These are phyloP conservation scores for Epinotia demarniana DNA, from an alignment of 2,888 invertebrate genomes.

Conservation along the genomic window DNA sequence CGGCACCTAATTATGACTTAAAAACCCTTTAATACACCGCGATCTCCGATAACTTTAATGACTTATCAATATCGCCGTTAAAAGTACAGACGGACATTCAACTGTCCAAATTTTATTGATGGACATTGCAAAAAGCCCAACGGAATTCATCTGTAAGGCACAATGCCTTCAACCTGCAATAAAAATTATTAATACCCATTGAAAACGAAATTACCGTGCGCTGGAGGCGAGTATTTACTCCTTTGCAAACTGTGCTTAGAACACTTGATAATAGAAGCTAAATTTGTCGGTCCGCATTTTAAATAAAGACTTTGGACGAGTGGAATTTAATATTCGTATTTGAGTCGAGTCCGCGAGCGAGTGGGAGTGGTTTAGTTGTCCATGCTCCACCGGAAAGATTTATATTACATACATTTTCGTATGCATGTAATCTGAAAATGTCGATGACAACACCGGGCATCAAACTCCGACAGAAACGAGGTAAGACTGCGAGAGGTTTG, in stretches of 20 bases:
- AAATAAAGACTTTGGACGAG: constrained; percentile 78
- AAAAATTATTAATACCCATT: constrained; percentile 82
- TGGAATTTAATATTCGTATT: constrained; percentile 84
- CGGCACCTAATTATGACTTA: constrained; percentile 62
- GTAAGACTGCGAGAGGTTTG: background rate
- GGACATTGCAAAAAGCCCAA: constrained; percentile 70
- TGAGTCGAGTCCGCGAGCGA: constrained; percentile 71
- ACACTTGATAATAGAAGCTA: constrained; percentile 69
- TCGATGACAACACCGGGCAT: constrained; percentile 57
- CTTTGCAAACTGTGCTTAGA: constrained; percentile 65
- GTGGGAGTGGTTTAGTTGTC: constrained; percentile 82
- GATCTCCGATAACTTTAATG: constrained; percentile 71
- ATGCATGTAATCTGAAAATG: constrained; percentile 83
- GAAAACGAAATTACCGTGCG: constrained; percentile 63
- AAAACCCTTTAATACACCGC: constrained; percentile 64
- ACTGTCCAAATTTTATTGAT: constrained; percentile 81
- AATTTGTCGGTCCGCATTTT: constrained; percentile 67
- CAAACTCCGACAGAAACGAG: background rate
- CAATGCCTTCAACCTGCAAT: constrained; percentile 80
- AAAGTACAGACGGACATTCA: constrained; percentile 72
- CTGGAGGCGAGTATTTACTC: constrained; percentile 53
- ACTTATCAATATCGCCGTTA: constrained; percentile 72
- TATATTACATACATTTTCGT: constrained; percentile 84
- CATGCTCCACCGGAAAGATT: constrained; percentile 84
- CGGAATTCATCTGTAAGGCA: constrained; percentile 69